A percentile compares a stretch with the other conserved stretches of the same genome.
Conservation (phyloP, 2,113 vertebrate species). For the Engraulis encrasicolus region DNA sequence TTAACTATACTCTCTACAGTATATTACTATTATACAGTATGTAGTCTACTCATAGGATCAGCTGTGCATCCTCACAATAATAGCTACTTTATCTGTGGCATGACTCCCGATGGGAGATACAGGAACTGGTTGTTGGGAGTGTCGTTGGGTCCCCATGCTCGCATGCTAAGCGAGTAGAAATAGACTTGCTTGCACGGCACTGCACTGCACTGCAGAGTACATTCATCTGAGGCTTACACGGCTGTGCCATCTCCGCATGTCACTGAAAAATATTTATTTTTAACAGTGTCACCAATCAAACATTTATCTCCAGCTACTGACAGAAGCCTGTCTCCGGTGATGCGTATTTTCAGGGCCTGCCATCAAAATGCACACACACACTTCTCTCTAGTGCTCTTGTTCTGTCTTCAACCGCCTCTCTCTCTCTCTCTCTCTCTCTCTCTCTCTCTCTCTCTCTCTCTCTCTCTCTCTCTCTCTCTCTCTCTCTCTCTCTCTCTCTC, state of each 20-base stretch:
- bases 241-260: neutral
- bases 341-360: neutral
- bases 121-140: neutral
- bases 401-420: no score
- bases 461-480: neutral
- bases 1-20: no score
- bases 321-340: neutral
- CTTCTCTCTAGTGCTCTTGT: no score
- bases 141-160: no score
- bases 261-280: neutral
- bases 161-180: neutral
- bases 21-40: no score
- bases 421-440: neutral
- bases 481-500: neutral
- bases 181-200: no score
- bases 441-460: neutral
- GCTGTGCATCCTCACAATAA: no score
- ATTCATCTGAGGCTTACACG: neutral
- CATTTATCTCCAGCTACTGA: neutral
- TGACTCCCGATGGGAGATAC: neutral
- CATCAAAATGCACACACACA: neutral
- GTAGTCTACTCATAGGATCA: no score
- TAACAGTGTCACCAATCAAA: neutral
- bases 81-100: neutral
- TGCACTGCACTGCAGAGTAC: neutral